Conservation (phyloP, 2,888 invertebrate genomes). For the Euzophera pinguis region DNA sequence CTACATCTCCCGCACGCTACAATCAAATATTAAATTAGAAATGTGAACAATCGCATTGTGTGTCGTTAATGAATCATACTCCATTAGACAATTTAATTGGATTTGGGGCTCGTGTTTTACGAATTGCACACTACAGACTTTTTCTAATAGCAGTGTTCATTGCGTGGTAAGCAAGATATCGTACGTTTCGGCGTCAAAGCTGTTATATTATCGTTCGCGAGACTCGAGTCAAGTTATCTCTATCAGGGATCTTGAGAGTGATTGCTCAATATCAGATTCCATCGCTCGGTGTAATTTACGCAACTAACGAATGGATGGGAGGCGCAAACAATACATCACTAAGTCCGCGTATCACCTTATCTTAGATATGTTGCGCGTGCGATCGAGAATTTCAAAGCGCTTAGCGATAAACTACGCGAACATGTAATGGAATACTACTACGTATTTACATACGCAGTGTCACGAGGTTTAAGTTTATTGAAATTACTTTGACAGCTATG, state of each 20-base stretch:
- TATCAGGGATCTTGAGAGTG: constrained; percentile 3
- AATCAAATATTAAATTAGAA: constrained; percentile 57
- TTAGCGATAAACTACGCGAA: constrained; percentile 2
- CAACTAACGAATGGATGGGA: constrained; percentile 40
- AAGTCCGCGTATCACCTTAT: constrained; percentile 27
- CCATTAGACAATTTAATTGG: constrained; percentile 38
- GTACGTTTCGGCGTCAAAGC: constrained; percentile 8
- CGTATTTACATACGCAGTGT: background rate
- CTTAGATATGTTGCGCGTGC: constrained; percentile 25
- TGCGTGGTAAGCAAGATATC: constrained; percentile 2
- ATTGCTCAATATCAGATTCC: constrained; percentile 37
- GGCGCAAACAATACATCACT: constrained; percentile 35
- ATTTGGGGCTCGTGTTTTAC: constrained; percentile 31
- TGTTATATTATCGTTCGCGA: background rate
- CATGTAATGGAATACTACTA: constrained; percentile 8
- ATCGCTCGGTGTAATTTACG: constrained; percentile 29
- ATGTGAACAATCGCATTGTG: constrained; percentile 43
- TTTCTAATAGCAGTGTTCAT: background rate
- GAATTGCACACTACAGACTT: constrained; percentile 1
- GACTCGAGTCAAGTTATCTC: constrained; percentile 1
- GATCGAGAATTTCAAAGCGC: constrained; percentile 2
- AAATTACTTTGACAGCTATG: background rate
- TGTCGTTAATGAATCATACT: constrained; percentile 39
- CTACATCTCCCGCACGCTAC: constrained; percentile 28
- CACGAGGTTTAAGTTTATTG: background rate